Evolutionary conservation across 1,140 invertebrate species (phyloP).

Genomic region (Orchestia grillus): DNA sequence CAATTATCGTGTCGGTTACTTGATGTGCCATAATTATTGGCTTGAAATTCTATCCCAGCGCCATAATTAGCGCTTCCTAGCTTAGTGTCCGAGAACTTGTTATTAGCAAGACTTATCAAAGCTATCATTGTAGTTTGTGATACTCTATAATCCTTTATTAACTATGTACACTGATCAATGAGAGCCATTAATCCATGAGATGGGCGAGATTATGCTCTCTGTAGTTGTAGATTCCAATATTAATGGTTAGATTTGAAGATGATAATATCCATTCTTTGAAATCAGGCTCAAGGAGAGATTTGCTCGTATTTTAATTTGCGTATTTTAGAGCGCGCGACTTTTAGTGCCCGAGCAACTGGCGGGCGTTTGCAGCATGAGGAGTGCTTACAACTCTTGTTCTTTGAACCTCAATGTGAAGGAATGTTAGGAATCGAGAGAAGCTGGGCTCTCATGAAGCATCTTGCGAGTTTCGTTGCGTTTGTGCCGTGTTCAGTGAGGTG

Average conservation of each 20-base stretch:
- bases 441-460: not conserved
- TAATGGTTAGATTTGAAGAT: not conserved
- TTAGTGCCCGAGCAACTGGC: not conserved
- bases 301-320: slow-evolving; percentile 8
- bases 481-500: not conserved
- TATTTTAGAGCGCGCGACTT: not conserved
- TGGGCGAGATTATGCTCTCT: slow-evolving; percentile 6
- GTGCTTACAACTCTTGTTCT: not conserved
- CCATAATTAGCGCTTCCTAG: slow-evolving; percentile 49
- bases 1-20: slow-evolving; percentile 48
- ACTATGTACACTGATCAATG: not conserved
- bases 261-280: slow-evolving; percentile 2
- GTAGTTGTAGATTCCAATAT: slow-evolving; percentile 1
- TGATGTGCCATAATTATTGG: slow-evolving; percentile 17
- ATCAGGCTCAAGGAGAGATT: not conserved
- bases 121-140: slow-evolving; percentile 30
- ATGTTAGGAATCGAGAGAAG: not conserved
- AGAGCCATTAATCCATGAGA: not conserved
- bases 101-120: slow-evolving; percentile 23
- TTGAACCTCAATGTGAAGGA: not conserved
- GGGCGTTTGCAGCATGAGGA: not conserved
- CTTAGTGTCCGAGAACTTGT: not conserved
- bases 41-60: slow-evolving; percentile 18
- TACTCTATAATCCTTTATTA: slow-evolving; percentile 48
- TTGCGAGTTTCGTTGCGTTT: not conserved